phyloP scores from a whole-genome alignment of 1,140 invertebrate genomes.

The Bombus pascuorum region DNA sequence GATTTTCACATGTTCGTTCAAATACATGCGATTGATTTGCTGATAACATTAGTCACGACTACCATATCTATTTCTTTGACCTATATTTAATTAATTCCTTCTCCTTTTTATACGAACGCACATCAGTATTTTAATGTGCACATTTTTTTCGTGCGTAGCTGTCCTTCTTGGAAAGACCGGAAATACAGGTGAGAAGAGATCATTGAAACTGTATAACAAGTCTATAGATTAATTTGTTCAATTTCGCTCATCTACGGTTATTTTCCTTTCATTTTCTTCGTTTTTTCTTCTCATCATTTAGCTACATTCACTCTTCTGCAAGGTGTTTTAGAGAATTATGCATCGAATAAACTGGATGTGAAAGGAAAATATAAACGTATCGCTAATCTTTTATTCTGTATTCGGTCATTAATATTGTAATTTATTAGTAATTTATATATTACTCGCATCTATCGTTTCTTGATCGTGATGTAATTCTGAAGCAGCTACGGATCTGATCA shows the following conservation, averaged over 20 bases:
- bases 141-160: constrained; percentile 75
- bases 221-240: constrained; percentile 6
- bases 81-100: neutral
- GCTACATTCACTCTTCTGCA: neutral
- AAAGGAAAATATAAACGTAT: neutral
- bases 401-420: too few relatives aligned
- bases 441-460: neutral
- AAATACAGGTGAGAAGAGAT: constrained; percentile 79
- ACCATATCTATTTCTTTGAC: neutral
- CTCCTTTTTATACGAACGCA: constrained; percentile 37
- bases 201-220: constrained; percentile 14
- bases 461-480: neutral
- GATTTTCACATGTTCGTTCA: neutral
- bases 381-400: too few relatives aligned
- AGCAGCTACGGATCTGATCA: neutral
- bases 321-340: neutral
- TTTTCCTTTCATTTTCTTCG: neutral
- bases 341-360: neutral
- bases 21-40: neutral
- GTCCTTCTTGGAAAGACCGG: constrained; percentile 81
- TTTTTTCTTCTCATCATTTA: neutral
- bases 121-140: constrained; percentile 64
- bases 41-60: too few relatives aligned
- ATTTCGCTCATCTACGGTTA: neutral
- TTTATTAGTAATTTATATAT: neutral